phyloP scores from a whole-genome alignment of 2,113 vertebrate species.

The Rhodinocichla rosea region DNA sequence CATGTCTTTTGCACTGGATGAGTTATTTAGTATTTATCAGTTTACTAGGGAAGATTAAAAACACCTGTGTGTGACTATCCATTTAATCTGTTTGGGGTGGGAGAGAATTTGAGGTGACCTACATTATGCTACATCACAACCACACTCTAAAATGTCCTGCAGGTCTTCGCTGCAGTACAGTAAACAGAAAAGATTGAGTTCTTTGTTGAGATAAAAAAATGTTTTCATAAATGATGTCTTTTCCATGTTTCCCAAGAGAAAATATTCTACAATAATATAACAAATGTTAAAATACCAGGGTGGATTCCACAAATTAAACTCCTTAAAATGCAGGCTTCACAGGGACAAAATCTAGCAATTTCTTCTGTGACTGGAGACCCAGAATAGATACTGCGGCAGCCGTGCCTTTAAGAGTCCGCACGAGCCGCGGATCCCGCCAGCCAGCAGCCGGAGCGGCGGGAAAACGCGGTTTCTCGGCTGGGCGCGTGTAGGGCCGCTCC shows the following conservation, averaged over 20 bases:
- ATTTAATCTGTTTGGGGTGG: neutral
- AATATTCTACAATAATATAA: neutral
- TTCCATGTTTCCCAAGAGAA: neutral
- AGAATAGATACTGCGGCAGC: neutral
- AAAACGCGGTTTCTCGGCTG: too few relatives aligned
- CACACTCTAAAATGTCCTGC: neutral
- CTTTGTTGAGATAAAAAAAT: neutral
- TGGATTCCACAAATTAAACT: neutral
- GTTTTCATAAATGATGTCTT: neutral
- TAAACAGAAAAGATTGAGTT: neutral
- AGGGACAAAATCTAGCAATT: neutral
- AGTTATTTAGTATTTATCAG: neutral
- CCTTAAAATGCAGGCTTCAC: neutral
- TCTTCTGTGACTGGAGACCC: neutral
- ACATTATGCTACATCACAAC: neutral
- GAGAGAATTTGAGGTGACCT: neutral
- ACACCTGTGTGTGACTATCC: neutral
- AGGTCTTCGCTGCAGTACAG: neutral
- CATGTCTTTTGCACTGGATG: neutral
- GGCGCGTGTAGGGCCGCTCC: too few relatives aligned
- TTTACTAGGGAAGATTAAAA: neutral
- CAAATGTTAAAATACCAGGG: neutral
- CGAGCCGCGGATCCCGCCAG: too few relatives aligned
- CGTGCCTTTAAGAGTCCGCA: too few relatives aligned
- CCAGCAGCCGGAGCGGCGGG: too few relatives aligned